Conservation (phyloP, 2,113 vertebrate species). For the Daphoenositta chrysoptera region DNA sequence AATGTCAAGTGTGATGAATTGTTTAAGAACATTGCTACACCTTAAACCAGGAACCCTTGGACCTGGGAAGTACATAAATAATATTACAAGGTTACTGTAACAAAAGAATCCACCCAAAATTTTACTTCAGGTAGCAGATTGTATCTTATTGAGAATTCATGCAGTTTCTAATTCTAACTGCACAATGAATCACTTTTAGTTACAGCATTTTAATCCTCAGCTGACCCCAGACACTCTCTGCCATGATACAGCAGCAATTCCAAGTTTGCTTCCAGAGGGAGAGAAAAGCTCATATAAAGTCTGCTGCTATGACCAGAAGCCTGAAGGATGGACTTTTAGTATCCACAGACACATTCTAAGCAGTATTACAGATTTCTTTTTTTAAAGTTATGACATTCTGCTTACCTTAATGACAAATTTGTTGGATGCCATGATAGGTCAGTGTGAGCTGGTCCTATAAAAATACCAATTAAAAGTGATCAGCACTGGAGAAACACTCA, state of each 20-base stretch:
- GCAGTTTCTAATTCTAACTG: neutral
- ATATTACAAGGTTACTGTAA: neutral
- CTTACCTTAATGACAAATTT: slow-evolving; percentile 77
- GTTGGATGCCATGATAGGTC: slow-evolving; percentile 64
- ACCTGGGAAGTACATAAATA: neutral
- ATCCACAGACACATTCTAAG: neutral
- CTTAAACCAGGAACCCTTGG: neutral
- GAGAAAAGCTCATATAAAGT: neutral
- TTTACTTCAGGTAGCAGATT: neutral
- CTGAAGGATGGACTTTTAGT: neutral
- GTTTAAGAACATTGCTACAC: neutral
- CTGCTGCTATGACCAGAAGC: neutral
- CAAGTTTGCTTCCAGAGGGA: neutral
- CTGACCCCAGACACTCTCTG: neutral
- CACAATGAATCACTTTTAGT: neutral
- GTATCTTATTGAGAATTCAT: neutral
- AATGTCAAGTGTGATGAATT: neutral
- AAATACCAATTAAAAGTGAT: neutral
- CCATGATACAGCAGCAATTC: neutral
- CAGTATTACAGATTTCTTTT: neutral
- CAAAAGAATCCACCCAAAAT: neutral
- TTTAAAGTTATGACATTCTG: neutral
- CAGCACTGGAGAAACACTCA: neutral
- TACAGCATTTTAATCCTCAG: neutral
- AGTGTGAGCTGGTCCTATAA: slow-evolving; percentile 27